phyloP scores from a whole-genome alignment of 1,140 invertebrate species.

The Ostrea edulis region DNA sequence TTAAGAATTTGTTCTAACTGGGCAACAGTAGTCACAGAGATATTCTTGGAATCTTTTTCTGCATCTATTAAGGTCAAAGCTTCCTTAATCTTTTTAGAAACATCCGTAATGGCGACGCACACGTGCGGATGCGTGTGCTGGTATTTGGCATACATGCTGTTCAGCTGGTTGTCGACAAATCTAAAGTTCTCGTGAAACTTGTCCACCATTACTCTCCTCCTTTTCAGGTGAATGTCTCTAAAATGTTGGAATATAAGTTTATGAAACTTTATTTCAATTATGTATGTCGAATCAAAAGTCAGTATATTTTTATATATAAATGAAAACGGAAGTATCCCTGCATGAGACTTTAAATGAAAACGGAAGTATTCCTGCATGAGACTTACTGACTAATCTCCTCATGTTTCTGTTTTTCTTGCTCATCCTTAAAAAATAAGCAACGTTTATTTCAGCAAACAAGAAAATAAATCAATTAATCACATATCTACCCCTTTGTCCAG shows the following conservation, averaged over 20 bases:
- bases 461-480: neutral
- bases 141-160: constrained; percentile 14
- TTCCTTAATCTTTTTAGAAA: neutral
- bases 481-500: too few relatives aligned
- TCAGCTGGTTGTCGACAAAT: constrained; percentile 13
- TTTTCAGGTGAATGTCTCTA: constrained; percentile 13
- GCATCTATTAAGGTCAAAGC: constrained; percentile 20
- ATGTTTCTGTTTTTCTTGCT: constrained; percentile 25
- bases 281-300: too few relatives aligned
- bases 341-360: neutral
- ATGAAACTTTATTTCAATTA: too few relatives aligned
- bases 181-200: constrained; percentile 19
- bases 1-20: constrained; percentile 12
- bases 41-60: constrained; percentile 1
- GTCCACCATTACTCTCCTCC: constrained; percentile 11
- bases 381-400: constrained; percentile 14
- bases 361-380: neutral
- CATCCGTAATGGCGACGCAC: neutral
- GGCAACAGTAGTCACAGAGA: neutral
- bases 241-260: neutral
- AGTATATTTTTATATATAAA: too few relatives aligned
- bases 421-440: neutral
- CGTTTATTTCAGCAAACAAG: neutral
- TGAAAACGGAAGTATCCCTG: too few relatives aligned
- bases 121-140: neutral